Base-by-base conservation (phyloP, 2,888 invertebrate species). In the Dexiosoma caninum region DNA sequence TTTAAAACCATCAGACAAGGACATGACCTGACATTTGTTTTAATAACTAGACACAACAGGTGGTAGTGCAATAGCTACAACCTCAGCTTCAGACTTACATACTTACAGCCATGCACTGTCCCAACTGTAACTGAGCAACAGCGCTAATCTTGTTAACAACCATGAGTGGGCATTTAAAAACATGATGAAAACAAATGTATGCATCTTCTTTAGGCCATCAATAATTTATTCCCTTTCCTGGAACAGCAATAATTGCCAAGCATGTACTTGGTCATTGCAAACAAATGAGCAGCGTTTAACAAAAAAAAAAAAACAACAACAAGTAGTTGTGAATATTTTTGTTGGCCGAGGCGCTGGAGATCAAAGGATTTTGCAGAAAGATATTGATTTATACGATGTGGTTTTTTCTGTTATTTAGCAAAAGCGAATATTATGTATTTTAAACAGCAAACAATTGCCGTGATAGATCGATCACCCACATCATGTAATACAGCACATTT, bases 1-100 rank as follows among this genome's bases (percentile, higher is more conserved):
- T 67, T 59, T 51, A 59, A 57, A 59, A 55, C 35, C 71, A 62
- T 62, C 51, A 72, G 55, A 77, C 76, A 76, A 81, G 76, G 81
- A 84, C 84, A 84, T 83, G 83, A 84, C 83, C 84, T 82, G 80
- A 74, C 83, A 83, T 83, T 83, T 83, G 79, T 72, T 72, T 42
- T 74, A 83, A 84, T 84, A 78, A 81, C 79, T 60, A 40, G 53
- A 83, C 78, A 59, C 84, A 82, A 83, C 84, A 84, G 84, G 84
- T 83, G 84, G 84, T 83, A 70, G 53, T 42, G 35, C 30, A 37
- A n/a, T 51, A 46, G n/a, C 35, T 19, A 37, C 35, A 51, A 42
- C 57, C 37, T n/a, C n/a, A n/a, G n/a, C 19, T 16, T 1, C 14
- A 49, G 14, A 62, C 21, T 49, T 40, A 7, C 30, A 12, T 16